Percentiles rank a stretch among this genome's conserved stretches.
Conservation (phyloP, 2,797 vertebrate genomes). For the Argya squamiceps region DNA sequence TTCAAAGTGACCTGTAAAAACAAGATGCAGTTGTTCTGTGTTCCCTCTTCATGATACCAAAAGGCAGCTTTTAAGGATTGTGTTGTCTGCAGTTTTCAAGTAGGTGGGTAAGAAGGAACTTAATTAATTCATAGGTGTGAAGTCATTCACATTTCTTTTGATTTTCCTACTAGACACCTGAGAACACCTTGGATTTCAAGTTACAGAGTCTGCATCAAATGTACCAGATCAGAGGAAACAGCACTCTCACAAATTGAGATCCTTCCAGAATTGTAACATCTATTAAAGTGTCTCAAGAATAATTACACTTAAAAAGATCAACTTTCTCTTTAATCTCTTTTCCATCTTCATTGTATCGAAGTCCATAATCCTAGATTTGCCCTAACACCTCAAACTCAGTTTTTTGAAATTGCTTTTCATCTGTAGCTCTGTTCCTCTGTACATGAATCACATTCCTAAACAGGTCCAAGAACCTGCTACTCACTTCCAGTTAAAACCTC, state of each 20-base stretch:
- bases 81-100: background rate
- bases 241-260: background rate
- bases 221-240: background rate
- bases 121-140: background rate
- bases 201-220: background rate
- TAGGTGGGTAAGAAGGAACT: background rate
- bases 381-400: background rate
- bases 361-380: background rate
- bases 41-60: background rate
- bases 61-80: background rate
- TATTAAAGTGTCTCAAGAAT: background rate
- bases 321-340: background rate
- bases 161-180: background rate
- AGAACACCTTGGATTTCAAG: background rate
- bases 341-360: background rate
- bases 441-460: background rate
- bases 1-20: background rate
- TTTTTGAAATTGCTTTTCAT: background rate
- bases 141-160: slow-evolving; percentile 17
- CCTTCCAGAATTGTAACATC: background rate
- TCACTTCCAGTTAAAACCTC: background rate
- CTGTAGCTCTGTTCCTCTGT: background rate
- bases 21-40: background rate
- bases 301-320: background rate
- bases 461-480: background rate